Evolutionary conservation across 2,113 vertebrate species (phyloP).

Genomic region (Aplodontia rufa): DNA sequence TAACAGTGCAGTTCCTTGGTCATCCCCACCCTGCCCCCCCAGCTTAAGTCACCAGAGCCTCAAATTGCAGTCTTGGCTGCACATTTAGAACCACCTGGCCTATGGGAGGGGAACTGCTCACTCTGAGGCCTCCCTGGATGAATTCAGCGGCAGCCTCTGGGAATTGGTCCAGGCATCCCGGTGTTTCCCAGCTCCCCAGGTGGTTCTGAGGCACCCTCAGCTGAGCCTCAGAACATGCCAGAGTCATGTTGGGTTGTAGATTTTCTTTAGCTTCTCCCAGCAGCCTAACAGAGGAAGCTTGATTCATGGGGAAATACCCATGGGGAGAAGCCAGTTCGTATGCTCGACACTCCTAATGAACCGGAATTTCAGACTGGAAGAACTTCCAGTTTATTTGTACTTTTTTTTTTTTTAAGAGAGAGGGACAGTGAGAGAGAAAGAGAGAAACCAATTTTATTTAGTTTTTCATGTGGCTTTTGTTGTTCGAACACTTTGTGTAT

Average conservation of each 20-base stretch:
- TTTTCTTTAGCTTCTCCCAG: background rate
- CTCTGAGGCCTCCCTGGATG: background rate
- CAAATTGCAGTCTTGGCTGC: background rate
- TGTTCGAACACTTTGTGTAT: too few relatives aligned
- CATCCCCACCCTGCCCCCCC: background rate
- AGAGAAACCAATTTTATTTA: too few relatives aligned
- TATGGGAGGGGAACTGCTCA: background rate
- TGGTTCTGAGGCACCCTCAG: too few relatives aligned
- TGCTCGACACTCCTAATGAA: background rate
- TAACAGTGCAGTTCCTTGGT: background rate
- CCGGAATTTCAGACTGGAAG: background rate
- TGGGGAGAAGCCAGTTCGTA: background rate
- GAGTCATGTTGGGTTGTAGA: rapidly evolving
- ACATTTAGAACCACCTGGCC: background rate
- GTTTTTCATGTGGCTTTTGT: too few relatives aligned
- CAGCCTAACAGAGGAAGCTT: background rate
- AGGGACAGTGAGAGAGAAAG: too few relatives aligned
- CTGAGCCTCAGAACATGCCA: background rate
- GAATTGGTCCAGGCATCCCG: too few relatives aligned
- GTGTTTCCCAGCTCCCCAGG: background rate
- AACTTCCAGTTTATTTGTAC: background rate
- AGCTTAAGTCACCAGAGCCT: background rate
- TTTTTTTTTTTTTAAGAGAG: too few relatives aligned
- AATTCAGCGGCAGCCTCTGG: background rate
- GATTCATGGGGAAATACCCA: background rate